phyloP scores from a whole-genome alignment of 2,113 vertebrate genomes.

The Rhegmatorhina hoffmannsi region DNA sequence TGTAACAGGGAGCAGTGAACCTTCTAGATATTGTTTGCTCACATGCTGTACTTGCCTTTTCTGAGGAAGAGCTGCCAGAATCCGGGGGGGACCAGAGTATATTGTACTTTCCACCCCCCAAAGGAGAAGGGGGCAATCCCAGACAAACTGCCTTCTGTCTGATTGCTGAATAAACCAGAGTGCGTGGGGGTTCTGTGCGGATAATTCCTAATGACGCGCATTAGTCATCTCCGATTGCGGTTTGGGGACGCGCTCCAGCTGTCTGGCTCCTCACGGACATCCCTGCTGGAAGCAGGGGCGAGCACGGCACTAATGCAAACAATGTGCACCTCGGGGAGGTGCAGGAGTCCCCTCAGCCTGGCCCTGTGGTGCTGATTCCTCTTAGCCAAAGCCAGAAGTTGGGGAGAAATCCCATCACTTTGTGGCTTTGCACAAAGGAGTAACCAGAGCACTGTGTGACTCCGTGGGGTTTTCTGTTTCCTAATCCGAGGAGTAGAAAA shows the following conservation, averaged over 20 bases:
- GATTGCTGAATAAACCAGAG: not conserved
- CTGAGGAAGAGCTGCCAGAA: not conserved
- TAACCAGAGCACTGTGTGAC: rapidly evolving
- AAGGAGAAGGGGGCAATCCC: not conserved
- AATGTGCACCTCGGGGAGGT: not conserved
- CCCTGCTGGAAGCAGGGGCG: not conserved
- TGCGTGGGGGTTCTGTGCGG: constrained; percentile 35
- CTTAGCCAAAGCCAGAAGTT: not conserved
- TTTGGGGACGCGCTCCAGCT: not conserved
- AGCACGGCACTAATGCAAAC: constrained; percentile 10
- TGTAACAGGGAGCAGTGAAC: not conserved
- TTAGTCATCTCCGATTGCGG: constrained; percentile 58
- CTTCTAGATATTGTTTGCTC: not conserved
- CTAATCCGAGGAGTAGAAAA: not conserved
- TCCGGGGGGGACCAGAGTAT: not conserved
- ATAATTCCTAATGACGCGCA: constrained; percentile 12
- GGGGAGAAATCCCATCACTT: not conserved
- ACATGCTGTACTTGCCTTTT: not conserved
- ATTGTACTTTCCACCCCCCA: not conserved
- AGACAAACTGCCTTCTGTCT: not conserved
- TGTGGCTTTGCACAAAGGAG: not conserved
- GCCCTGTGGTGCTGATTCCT: not conserved
- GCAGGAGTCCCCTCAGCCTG: not conserved
- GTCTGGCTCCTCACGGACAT: not conserved
- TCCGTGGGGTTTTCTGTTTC: not conserved